These are phyloP conservation scores for Falco berigora DNA, from an alignment of 2,797 vertebrate genomes.

Conservation along the genomic window DNA sequence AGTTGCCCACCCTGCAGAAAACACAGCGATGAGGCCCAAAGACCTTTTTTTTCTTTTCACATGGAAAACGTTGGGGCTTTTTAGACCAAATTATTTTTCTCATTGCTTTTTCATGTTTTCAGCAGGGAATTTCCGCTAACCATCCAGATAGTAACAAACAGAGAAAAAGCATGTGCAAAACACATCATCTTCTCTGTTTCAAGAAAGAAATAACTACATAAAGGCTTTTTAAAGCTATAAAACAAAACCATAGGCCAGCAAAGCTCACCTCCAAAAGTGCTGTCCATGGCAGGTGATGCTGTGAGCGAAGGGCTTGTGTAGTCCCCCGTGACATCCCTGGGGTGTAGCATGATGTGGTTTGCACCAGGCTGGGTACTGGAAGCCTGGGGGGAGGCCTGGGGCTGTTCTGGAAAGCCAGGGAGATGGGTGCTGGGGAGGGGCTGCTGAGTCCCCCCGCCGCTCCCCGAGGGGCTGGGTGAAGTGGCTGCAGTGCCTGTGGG, in stretches of 20 bases:
- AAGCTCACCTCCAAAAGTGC: neutral
- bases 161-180: rapidly evolving
- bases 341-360: rapidly evolving
- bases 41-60: neutral
- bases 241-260: neutral
- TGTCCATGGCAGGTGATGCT: neutral
- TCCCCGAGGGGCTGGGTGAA: neutral
- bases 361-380: neutral
- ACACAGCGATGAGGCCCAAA: neutral
- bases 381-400: neutral
- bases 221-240: neutral
- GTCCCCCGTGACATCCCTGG: neutral
- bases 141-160: neutral
- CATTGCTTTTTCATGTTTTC: neutral
- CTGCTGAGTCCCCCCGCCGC: neutral
- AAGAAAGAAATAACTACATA: neutral
- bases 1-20: neutral
- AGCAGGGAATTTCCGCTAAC: neutral
- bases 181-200: neutral
- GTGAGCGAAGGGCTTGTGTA: neutral
- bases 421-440: neutral
- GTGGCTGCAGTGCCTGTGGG: neutral
- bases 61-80: neutral
- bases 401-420: neutral
- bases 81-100: neutral